These are phyloP conservation scores for Callaeas wilsoni DNA, from an alignment of 2,113 vertebrate species.

Conservation along the genomic window DNA sequence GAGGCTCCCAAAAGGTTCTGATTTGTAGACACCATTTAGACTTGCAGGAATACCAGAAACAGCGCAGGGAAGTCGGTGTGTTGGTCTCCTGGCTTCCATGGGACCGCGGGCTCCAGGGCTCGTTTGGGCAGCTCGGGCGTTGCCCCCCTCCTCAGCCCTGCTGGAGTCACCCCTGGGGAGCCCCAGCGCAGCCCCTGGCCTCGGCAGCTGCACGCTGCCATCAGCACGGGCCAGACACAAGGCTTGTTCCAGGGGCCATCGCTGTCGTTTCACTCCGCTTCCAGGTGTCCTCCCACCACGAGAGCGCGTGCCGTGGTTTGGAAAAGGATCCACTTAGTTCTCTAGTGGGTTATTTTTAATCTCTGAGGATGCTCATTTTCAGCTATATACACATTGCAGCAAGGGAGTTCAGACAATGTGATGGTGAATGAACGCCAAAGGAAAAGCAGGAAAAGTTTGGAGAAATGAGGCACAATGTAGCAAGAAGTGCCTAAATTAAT, in stretches of 20 bases:
- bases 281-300: neutral
- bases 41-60: neutral
- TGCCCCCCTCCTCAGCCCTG: neutral
- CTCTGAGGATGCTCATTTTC: neutral
- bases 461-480: neutral
- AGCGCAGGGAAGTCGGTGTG: neutral
- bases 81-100: neutral
- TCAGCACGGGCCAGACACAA: accelerated
- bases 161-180: neutral
- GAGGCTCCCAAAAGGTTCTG: neutral
- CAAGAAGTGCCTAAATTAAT: neutral
- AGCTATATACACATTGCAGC: neutral
- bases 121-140: accelerated
- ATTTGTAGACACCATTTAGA: accelerated
- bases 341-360: neutral
- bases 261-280: neutral
- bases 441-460: neutral
- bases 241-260: neutral
- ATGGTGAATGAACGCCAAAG: neutral
- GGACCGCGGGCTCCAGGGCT: neutral
- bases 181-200: neutral
- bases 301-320: neutral
- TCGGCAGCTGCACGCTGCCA: neutral
- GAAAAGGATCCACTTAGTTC: neutral
- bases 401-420: neutral